These are phyloP conservation scores for Poeciliopsis retropinna DNA, from an alignment of 2,113 vertebrate species.

Conservation along the genomic window DNA sequence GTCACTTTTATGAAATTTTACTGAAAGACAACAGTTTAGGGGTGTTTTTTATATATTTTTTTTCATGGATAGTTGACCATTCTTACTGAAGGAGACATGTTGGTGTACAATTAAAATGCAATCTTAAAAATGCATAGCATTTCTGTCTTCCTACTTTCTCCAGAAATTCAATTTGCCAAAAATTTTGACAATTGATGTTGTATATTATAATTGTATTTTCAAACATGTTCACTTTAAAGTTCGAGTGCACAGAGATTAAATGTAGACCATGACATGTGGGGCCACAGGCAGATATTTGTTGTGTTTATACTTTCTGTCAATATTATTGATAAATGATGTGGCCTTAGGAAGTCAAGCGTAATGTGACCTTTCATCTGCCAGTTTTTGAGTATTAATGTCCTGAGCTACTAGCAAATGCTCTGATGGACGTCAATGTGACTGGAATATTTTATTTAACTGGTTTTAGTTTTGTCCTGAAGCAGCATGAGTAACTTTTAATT, in stretches of 20 bases:
- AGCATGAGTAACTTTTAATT: not conserved
- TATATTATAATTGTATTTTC: no score
- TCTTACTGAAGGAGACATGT: no score
- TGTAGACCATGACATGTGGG: not conserved
- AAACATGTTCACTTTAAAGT: not conserved
- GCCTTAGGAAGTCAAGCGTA: not conserved
- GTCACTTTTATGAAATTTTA: no score
- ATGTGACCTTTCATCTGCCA: not conserved
- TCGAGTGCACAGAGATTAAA: not conserved
- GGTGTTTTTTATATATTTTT: no score
- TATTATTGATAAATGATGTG: not conserved
- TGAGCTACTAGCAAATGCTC: not conserved
- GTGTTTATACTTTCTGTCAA: not conserved
- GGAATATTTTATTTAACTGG: not conserved
- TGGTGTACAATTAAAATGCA: no score
- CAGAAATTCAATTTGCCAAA: no score
- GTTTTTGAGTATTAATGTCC: not conserved
- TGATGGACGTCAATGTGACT: not conserved
- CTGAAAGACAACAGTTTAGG: no score
- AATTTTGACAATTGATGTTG: no score
- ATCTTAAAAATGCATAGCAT: no score
- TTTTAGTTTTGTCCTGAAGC: not conserved
- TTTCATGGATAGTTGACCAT: no score
- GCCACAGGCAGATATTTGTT: not conserved
- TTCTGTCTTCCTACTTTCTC: no score